Evolutionary conservation across 1,140 invertebrate genomes (phyloP).

Genomic region (Planococcus citri): DNA sequence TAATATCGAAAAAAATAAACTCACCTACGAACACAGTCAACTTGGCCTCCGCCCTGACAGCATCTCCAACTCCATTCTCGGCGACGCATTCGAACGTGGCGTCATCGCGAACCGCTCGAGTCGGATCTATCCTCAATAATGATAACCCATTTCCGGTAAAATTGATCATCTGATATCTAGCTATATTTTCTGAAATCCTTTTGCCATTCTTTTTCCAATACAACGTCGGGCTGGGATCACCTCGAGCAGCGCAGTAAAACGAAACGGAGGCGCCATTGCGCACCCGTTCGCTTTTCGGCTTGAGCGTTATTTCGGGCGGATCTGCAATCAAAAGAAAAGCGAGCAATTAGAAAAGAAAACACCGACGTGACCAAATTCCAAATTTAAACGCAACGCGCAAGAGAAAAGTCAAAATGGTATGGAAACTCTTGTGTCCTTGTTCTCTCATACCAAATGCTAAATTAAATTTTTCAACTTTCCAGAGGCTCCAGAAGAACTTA

Average conservation of each 20-base stretch:
- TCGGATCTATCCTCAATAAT: slow-evolving; percentile 81
- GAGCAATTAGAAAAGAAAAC: too few relatives aligned
- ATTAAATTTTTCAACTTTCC: too few relatives aligned
- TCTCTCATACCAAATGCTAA: too few relatives aligned
- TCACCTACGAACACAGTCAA: slow-evolving; percentile 79
- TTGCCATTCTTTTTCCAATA: slow-evolving; percentile 85
- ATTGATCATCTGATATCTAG: slow-evolving; percentile 55
- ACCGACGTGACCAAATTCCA: too few relatives aligned
- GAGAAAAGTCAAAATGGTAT: too few relatives aligned
- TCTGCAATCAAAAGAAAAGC: too few relatives aligned
- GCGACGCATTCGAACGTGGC: slow-evolving; percentile 90
- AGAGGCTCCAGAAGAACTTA: too few relatives aligned
- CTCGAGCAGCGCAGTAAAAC: slow-evolving; percentile 87
- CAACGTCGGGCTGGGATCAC: slow-evolving; percentile 75
- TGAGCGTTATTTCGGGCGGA: slow-evolving; percentile 77
- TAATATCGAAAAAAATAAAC: too few relatives aligned
- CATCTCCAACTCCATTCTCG: slow-evolving; percentile 90
- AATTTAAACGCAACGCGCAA: too few relatives aligned
- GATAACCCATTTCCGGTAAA: slow-evolving; percentile 43
- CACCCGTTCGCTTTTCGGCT: slow-evolving; percentile 74
- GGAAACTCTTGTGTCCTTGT: too few relatives aligned
- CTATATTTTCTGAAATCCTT: slow-evolving; percentile 58
- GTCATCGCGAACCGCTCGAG: slow-evolving; percentile 67
- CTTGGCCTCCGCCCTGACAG: slow-evolving; percentile 73
- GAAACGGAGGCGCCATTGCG: slow-evolving; percentile 79